Conservation (phyloP, 2,797 vertebrate species). For the Thunnus albacares region DNA sequence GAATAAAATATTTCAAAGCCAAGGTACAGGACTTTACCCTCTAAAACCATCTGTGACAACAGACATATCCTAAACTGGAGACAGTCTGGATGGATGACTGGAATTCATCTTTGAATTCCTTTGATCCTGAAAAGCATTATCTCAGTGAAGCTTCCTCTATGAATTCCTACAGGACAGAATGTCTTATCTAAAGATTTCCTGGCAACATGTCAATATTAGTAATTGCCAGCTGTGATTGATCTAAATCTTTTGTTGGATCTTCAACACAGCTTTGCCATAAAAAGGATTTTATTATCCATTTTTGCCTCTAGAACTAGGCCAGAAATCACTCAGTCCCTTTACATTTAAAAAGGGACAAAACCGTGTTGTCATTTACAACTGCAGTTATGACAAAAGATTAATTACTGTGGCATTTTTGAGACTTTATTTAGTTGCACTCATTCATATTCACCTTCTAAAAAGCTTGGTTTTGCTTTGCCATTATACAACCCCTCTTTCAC, state of each 20-base stretch:
- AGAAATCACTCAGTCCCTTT: conserved; percentile 39
- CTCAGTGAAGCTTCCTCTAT: conserved; percentile 49
- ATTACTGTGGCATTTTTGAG: conserved; percentile 12
- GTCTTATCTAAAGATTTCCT: conserved; percentile 50
- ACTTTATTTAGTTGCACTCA: conserved; percentile 21
- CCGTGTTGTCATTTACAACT: conserved; percentile 23
- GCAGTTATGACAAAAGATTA: conserved; percentile 34
- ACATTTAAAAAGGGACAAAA: conserved; percentile 28
- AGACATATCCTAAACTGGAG: conserved; percentile 39
- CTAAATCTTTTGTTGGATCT: conserved; percentile 47
- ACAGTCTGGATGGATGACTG: conserved; percentile 52
- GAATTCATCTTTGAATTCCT: conserved; percentile 46
- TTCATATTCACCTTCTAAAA: conserved; percentile 14
- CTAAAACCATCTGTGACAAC: conserved; percentile 62
- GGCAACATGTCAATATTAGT: conserved; percentile 57
- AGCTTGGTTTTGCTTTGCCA: conserved; percentile 10
- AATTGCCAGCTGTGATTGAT: conserved; percentile 49
- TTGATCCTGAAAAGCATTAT: conserved; percentile 64
- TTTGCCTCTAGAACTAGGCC: conserved; percentile 16
- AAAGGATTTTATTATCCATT: conserved; percentile 33
- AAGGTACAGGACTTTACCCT: conserved; percentile 47
- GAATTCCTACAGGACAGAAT: conserved; percentile 56
- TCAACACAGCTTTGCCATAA: conserved; percentile 32
- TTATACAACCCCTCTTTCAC: not conserved
- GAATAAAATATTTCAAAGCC: conserved; percentile 59